Base-by-base conservation (phyloP, 64 coral and sea anemone genomes). In the Acropora tenuis region DNA sequence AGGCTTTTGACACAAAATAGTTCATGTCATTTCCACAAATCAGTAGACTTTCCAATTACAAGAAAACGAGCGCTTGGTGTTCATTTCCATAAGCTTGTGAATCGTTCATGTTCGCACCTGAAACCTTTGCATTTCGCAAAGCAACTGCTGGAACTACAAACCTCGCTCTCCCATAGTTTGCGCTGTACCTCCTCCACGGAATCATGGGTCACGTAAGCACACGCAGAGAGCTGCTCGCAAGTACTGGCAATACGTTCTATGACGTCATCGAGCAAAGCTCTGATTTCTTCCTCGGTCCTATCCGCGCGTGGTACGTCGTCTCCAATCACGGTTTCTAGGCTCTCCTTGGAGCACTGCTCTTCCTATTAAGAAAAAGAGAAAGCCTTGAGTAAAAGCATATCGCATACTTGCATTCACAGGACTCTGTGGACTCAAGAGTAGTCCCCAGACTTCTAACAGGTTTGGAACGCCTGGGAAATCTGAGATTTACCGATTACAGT, bases 311-410 rank as follows among this genome's bases (percentile, higher is more conserved):
- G 85, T 66, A 73, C 77, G 44, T 91, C 94, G 47, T 95, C 93
- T 16, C 80, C 95, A 9, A 89, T 97, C 11, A 97, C 95, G 41
- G 95, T 97, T 71, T 97, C 95, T 55, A 97, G 63, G 48, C 95
- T 97, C 46, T 97, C 95, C 5, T 79, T 80, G 1, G 92, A 94
- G 52, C 75, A 79, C 20, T 83, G 10, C 16, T 84, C 87, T 15
- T 78, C 72, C 74, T 86, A 13, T 46, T 30, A 63, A 12, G 0
- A 19, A 13, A 20, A 41, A 71, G 68, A 20, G 17, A 71, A 40
- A 71, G 68, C 17, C 0, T 63, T 63, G 30, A 30, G 30, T 30
- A 30, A 30, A 30, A 30, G 30, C 30, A 30, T 30, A 30, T 55
- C 9, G 0, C 9, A 55, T 55, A 4, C 52, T 55, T 55, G 9